Percentiles rank a stretch among this genome's conserved stretches.
phyloP scores from a whole-genome alignment of 2,113 vertebrate species.

The Mungos mungo region DNA sequence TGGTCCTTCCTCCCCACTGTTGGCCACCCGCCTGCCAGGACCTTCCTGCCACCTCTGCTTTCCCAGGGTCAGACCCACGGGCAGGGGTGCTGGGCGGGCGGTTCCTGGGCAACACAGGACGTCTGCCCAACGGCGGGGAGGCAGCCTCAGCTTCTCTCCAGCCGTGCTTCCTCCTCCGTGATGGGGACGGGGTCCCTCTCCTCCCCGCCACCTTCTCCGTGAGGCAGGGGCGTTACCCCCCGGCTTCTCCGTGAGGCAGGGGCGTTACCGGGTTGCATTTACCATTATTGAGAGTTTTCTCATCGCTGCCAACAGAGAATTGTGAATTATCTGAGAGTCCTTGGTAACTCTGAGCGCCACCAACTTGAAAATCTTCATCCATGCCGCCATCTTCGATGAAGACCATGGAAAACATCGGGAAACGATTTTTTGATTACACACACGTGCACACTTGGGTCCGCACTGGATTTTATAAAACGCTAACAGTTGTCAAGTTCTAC shows the following conservation, averaged over 20 bases:
- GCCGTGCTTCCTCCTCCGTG: fast-evolving
- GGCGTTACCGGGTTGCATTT: background rate
- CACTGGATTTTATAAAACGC: background rate
- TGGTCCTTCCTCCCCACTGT: background rate
- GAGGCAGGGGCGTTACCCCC: background rate
- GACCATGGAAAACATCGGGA: background rate
- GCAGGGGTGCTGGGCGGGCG: background rate
- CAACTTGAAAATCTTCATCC: background rate
- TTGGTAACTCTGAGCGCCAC: background rate
- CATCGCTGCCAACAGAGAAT: background rate
- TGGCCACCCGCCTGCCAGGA: background rate
- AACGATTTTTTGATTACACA: background rate
- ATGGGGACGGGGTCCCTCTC: background rate
- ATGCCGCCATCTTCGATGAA: background rate
- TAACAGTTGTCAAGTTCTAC: background rate
- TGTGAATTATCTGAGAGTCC: background rate
- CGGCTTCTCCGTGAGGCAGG: background rate
- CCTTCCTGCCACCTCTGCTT: background rate
- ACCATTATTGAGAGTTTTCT: background rate
- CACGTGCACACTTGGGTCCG: background rate
- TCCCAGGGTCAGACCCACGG: background rate
- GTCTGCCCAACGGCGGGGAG: background rate
- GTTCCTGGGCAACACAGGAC: background rate
- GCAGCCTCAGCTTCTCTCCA: fast-evolving
- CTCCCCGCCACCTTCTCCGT: too few species aligned